Percentiles rank a stretch among this genome's conserved stretches.
Conservation (phyloP, 2,888 invertebrate genomes). For the Rhyacophila evoluta region DNA sequence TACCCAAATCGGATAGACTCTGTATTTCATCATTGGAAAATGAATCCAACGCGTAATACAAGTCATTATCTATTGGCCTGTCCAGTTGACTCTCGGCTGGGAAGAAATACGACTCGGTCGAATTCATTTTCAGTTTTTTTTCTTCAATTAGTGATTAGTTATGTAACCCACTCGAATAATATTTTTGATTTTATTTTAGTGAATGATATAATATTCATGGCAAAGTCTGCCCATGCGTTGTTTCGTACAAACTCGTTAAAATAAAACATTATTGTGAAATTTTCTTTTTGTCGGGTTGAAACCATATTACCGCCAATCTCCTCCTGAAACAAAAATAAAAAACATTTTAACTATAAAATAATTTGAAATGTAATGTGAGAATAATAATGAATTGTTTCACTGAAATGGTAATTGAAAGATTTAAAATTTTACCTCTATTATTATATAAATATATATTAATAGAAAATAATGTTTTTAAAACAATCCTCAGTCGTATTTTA, state of each 20-base stretch:
- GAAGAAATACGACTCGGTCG: conserved; percentile 49
- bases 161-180: conserved; percentile 35
- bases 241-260: background rate
- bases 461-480: too few species aligned
- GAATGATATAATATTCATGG: background rate
- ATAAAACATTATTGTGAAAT: background rate
- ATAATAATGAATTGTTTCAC: too few species aligned
- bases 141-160: conserved; percentile 6
- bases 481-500: too few species aligned
- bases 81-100: conserved; percentile 49
- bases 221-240: background rate
- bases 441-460: too few species aligned
- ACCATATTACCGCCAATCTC: background rate
- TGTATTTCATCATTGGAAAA: conserved; percentile 39
- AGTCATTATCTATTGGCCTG: conserved; percentile 47
- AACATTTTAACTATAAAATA: too few species aligned
- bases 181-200: conserved; percentile 16
- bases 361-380: too few species aligned
- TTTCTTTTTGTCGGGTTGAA: background rate
- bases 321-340: conserved; percentile 37
- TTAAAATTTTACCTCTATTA: too few species aligned
- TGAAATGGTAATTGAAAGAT: too few species aligned
- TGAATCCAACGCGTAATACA: conserved; percentile 48
- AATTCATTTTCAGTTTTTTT: conserved; percentile 49
- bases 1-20: conserved; percentile 19